Evolutionary conservation across 92 coral and sea anemone genomes (phyloP).

Genomic region (Epizoanthus fatuus): DNA sequence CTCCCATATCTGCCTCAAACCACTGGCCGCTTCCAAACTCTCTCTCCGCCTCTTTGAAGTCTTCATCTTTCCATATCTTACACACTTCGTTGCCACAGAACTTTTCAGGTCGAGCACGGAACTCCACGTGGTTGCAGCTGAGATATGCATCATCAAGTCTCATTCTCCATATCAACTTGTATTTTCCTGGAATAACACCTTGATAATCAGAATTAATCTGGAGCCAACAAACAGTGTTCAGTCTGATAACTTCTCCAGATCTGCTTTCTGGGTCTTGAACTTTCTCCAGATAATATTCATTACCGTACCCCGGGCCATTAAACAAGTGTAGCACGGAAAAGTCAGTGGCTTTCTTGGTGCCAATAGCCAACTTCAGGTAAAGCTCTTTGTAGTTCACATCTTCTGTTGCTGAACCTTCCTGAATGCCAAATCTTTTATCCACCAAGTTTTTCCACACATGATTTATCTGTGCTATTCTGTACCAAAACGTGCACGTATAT

Average conservation of each 20-base stretch:
- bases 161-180: conserved; percentile 74
- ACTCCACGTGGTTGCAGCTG: conserved; percentile 68
- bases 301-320: conserved; percentile 1
- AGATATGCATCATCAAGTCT: conserved; percentile 69
- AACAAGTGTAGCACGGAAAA: conserved; percentile 59
- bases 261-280: conserved; percentile 70
- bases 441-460: too few relatives aligned
- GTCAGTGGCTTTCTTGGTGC: conserved; percentile 62
- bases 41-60: conserved; percentile 62
- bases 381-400: conserved; percentile 56
- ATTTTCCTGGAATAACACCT: conserved; percentile 76
- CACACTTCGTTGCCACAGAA: conserved; percentile 64
- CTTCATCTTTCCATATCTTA: conserved; percentile 71
- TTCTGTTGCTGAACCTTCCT: background rate
- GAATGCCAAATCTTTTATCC: conserved; percentile 62
- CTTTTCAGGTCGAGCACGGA: conserved; percentile 71
- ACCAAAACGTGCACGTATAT: conserved; percentile 76
- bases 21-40: conserved; percentile 62
- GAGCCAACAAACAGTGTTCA: conserved; percentile 78
- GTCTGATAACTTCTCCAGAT: conserved; percentile 70
- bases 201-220: conserved; percentile 56
- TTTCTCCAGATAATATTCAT: conserved; percentile 58
- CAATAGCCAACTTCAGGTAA: conserved; percentile 67
- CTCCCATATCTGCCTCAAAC: conserved; percentile 75
- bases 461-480: conserved; percentile 29